Evolutionary conservation across 30 jellyfish, hydroid and myxozoan genomes (phyloP).

Genomic region (Turritopsis dohrnii): DNA sequence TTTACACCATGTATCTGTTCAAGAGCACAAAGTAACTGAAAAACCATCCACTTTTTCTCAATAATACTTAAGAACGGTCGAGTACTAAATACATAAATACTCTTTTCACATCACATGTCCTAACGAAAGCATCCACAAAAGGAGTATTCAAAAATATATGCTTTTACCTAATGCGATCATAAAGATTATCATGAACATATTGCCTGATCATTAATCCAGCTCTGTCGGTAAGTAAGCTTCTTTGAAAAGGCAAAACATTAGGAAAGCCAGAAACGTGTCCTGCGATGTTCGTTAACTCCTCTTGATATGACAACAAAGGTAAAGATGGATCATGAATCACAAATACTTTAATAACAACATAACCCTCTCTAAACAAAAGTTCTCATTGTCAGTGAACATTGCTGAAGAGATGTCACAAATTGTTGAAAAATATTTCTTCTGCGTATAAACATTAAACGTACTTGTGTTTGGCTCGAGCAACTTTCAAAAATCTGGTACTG

Average conservation of each 20-base stretch:
- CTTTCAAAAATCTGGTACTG: slow-evolving; percentile 84
- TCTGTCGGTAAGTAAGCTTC: slow-evolving; percentile 73
- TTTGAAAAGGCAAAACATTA: slow-evolving; percentile 81
- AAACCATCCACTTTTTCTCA: slow-evolving; percentile 97
- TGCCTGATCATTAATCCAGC: slow-evolving; percentile 84
- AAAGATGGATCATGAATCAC: slow-evolving; percentile 89
- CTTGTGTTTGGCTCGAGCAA: slow-evolving; percentile 92
- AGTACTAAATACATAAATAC: slow-evolving; percentile 42
- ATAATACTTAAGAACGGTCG: slow-evolving; percentile 78
- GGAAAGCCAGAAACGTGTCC: slow-evolving; percentile 31
- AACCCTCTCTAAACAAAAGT: slow-evolving; percentile 65
- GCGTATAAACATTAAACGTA: slow-evolving; percentile 25
- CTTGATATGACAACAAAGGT: slow-evolving; percentile 71
- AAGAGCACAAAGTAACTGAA: slow-evolving; percentile 78
- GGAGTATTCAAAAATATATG: not conserved
- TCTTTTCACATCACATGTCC: not conserved
- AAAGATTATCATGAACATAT: slow-evolving; percentile 80
- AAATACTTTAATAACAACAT: slow-evolving; percentile 84
- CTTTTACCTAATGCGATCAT: slow-evolving; percentile 78
- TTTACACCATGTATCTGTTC: slow-evolving; percentile 85
- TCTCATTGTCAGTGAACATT: too few species aligned
- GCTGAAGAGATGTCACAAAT: not conserved
- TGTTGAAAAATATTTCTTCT: not conserved
- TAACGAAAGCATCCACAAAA: not conserved
- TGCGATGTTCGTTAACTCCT: slow-evolving; percentile 39